Base-by-base conservation (phyloP, 2,797 vertebrate species). In the Telmatherina bonti region DNA sequence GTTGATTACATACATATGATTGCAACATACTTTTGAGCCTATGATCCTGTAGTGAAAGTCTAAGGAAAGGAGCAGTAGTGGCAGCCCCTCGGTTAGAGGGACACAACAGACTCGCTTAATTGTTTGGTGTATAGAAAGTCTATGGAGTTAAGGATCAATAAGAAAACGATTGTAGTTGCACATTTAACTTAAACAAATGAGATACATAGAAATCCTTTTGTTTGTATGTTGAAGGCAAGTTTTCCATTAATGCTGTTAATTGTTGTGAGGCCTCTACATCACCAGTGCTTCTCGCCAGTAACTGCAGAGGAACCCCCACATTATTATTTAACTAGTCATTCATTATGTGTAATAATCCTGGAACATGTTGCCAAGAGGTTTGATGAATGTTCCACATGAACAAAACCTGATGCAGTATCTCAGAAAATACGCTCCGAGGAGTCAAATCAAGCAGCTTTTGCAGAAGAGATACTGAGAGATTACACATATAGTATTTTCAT, bases 261-360 rank as follows among this genome's bases (percentile, higher is more conserved):
- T 52, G 49, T 11, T 52, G 24, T 5, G 49, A 52, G 26, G 26
- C 5, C 16, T 27, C 47, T 12, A 11, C 24, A 29, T 30, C 43
- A 8, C 18, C 51, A 12, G 62, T 59, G 47, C 38, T 62, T 63
- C 9, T 22, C 26, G 33, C 18, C 41, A 43, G 6, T 35, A 27
- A 47, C 11, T 62, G 15, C 36, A 45, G 7, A 31, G 49, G 41
- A 68, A 62, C 60, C 35, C 56, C n/a, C 57, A 20, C 24, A 26
- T 52, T 33, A 52, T 75, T 70, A 63, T 52, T 80, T 61, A 26
- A 30, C 38, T 16, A 58, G 38, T 51, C 11, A 22, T 51, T 65
- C 7, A 47, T 67, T 51, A 16, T 18, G 18, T 52, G n/a, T 36
- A 18, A 20, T 43, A 20, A 20, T 20, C 18, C 41, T 43, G 41